phyloP scores from a whole-genome alignment of 92 coral and sea anemone genomes.

The Blastomussa wellsi region DNA sequence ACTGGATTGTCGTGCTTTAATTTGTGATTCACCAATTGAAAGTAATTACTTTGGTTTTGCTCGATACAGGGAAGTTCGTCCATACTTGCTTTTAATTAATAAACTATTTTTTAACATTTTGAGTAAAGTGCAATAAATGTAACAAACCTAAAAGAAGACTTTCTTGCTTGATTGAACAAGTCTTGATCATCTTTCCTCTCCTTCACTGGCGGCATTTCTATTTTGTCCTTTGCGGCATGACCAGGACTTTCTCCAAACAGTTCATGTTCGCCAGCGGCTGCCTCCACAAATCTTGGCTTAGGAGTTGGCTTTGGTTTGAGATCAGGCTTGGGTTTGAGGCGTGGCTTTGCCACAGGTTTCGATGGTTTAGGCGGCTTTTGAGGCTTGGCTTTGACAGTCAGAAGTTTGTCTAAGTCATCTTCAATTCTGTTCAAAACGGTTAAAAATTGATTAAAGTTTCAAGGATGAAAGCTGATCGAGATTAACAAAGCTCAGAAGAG shows the following conservation, averaged over 20 bases:
- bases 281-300: conserved; percentile 84
- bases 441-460: background rate
- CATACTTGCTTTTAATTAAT: background rate
- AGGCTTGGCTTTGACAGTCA: conserved; percentile 66
- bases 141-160: conserved; percentile 71
- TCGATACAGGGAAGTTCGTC: background rate
- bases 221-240: conserved; percentile 31
- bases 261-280: conserved; percentile 70
- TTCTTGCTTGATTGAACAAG: conserved; percentile 72
- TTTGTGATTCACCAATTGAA: too few species aligned
- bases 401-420: conserved; percentile 90
- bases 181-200: conserved; percentile 40
- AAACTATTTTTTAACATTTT: background rate
- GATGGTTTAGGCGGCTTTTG: conserved; percentile 73
- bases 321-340: conserved; percentile 79
- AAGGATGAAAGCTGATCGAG: background rate
- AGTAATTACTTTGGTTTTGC: too few species aligned
- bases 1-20: too few species aligned
- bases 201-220: conserved; percentile 20
- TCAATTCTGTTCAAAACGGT: conserved; percentile 68
- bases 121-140: background rate
- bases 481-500: background rate
- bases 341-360: conserved; percentile 68
- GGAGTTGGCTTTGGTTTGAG: conserved; percentile 96
- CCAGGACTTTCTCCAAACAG: conserved; percentile 48